phyloP scores from a whole-genome alignment of 1,140 invertebrate genomes.

The Formica selysi region DNA sequence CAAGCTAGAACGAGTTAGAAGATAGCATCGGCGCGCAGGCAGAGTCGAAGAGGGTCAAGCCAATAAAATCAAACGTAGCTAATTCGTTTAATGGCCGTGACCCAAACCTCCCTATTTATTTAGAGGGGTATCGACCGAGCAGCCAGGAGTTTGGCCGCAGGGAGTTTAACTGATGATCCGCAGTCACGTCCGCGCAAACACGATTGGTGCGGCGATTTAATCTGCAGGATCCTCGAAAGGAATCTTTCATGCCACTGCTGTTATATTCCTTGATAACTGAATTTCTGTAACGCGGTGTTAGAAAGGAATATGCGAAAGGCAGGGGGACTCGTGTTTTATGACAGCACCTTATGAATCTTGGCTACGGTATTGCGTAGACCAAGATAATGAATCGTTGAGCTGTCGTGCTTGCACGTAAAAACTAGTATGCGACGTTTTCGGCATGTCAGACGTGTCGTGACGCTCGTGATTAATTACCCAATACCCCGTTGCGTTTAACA shows the following conservation, averaged over 20 bases:
- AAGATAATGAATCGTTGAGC: slow-evolving; percentile 58
- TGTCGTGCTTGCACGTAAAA: slow-evolving; percentile 11
- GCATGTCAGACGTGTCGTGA: slow-evolving; percentile 19
- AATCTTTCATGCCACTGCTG: slow-evolving; percentile 65
- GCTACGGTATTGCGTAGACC: slow-evolving; percentile 12
- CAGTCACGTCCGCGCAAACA: slow-evolving; percentile 80
- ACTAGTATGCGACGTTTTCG: slow-evolving; percentile 33
- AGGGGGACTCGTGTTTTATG: slow-evolving; percentile 49
- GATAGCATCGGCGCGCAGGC: slow-evolving; percentile 9
- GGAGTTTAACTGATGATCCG: slow-evolving; percentile 78
- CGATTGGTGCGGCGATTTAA: slow-evolving; percentile 77
- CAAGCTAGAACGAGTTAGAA: slow-evolving; percentile 25
- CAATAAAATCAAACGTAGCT: slow-evolving; percentile 81
- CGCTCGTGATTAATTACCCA: slow-evolving; percentile 47
- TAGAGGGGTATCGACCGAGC: slow-evolving; percentile 76
- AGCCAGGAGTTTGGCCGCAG: slow-evolving; percentile 49
- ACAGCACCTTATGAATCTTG: slow-evolving; percentile 49
- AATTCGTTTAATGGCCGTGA: slow-evolving; percentile 82
- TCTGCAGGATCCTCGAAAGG: slow-evolving; percentile 70
- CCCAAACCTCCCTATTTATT: slow-evolving; percentile 79
- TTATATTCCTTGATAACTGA: slow-evolving; percentile 55
- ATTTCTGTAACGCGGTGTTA: slow-evolving; percentile 50
- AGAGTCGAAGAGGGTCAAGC: slow-evolving; percentile 57
- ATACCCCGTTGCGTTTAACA: slow-evolving; percentile 47
- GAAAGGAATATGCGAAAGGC: slow-evolving; percentile 54